These are phyloP conservation scores for Encarsia formosa DNA, from an alignment of 2,888 invertebrate species.

Conservation along the genomic window DNA sequence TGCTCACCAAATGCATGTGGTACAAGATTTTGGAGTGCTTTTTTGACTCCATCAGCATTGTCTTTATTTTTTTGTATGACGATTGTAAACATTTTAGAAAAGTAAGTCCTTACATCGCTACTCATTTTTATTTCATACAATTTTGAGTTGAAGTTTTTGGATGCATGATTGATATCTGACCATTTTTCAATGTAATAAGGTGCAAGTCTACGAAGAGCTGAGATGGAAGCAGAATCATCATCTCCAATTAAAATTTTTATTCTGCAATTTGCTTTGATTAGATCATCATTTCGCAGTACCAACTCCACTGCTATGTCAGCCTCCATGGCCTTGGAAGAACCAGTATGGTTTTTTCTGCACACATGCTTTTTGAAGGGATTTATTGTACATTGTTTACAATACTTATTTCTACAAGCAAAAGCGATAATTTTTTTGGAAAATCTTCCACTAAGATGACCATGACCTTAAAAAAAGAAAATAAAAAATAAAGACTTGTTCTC, in stretches of 20 bases:
- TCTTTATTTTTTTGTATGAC: slow-evolving; percentile 18
- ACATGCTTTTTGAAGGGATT: too few species aligned
- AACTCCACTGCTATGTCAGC: slow-evolving; percentile 17
- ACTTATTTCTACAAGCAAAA: too few species aligned
- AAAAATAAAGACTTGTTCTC: too few species aligned
- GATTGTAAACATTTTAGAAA: slow-evolving; percentile 12
- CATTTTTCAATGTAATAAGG: slow-evolving; percentile 25
- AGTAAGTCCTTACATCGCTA: slow-evolving; percentile 19
- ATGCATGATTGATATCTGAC: slow-evolving; percentile 20
- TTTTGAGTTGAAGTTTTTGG: slow-evolving; percentile 14
- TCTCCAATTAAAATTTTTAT: slow-evolving; percentile 18
- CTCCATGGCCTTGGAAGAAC: slow-evolving; percentile 14
- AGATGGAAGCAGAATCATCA: slow-evolving; percentile 15
- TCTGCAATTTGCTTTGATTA: slow-evolving; percentile 6
- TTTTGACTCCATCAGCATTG: slow-evolving; percentile 9
- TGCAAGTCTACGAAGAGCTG: slow-evolving; percentile 5
- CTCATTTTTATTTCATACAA: slow-evolving; percentile 22
- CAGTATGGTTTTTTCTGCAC: slow-evolving; percentile 14
- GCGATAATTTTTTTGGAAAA: too few species aligned
- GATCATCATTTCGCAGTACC: slow-evolving; percentile 10
- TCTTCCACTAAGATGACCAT: too few species aligned
- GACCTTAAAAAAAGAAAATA: too few species aligned
- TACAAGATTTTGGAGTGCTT: slow-evolving; percentile 9
- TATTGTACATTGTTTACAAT: too few species aligned
- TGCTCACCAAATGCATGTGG: slow-evolving; percentile 21